Conservation (phyloP, 2,888 invertebrate species). For the Litoditis marina region DNA sequence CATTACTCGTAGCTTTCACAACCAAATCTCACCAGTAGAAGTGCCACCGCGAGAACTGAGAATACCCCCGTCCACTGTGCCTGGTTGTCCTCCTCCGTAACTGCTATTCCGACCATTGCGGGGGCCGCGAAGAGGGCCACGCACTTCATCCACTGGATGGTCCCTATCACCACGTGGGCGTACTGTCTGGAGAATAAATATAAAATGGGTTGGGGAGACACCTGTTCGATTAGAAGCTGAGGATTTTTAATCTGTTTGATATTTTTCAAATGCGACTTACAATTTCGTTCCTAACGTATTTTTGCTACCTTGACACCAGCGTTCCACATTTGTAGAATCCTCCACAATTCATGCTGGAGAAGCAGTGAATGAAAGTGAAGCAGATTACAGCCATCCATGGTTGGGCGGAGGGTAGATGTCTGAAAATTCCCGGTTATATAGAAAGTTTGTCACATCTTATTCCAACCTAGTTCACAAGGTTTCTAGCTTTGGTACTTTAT, state of each 20-base stretch:
- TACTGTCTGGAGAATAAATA: slow-evolving; percentile 30
- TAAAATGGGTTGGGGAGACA: too few species aligned
- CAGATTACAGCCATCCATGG: slow-evolving; percentile 24
- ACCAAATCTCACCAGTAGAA: slow-evolving; percentile 9
- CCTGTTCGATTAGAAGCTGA: too few species aligned
- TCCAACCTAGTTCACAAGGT: too few species aligned
- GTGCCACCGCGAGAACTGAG: slow-evolving; percentile 2
- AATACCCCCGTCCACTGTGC: slow-evolving; percentile 33
- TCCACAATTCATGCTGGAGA: slow-evolving; percentile 53
- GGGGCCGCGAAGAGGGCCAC: slow-evolving; percentile 54
- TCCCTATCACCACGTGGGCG: slow-evolving; percentile 51
- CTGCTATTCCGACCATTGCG: slow-evolving; percentile 41
- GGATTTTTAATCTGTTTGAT: too few species aligned
- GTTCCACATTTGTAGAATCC: slow-evolving; percentile 58
- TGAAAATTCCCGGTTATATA: not conserved
- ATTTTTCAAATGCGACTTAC: too few species aligned
- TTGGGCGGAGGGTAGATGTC: not conserved
- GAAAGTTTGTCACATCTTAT: too few species aligned
- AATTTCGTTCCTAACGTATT: too few species aligned
- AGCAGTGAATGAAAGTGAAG: slow-evolving; percentile 44
- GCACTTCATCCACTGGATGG: slow-evolving; percentile 56
- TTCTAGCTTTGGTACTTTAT: too few species aligned
- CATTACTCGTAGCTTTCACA: too few species aligned
- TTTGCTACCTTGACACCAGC: slow-evolving; percentile 39
- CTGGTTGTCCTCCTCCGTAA: slow-evolving; percentile 34